Percentiles rank a stretch among this genome's conserved stretches.
Conservation (phyloP, 2,113 vertebrate genomes). For the Laticauda laticaudata region DNA sequence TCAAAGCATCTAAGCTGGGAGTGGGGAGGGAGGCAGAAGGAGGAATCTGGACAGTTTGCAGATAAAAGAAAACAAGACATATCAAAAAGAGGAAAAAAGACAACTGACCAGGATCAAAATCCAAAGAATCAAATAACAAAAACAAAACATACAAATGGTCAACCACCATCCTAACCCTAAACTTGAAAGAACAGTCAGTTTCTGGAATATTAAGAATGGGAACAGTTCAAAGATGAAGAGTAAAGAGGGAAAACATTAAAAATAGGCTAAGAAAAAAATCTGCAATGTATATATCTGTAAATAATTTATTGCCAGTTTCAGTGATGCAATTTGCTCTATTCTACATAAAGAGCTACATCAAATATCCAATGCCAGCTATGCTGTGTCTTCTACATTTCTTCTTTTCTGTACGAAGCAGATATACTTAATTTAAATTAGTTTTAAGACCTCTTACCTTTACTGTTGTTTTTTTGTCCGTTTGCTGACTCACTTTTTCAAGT, state of each 20-base stretch:
- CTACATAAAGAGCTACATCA: background rate
- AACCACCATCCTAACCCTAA: background rate
- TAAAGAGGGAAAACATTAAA: background rate
- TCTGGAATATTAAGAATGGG: background rate
- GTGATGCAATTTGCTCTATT: background rate
- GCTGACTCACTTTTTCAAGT: constrained; percentile 96
- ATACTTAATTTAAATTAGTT: background rate
- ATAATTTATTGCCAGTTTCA: background rate
- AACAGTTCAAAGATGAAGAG: background rate
- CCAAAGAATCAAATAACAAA: background rate
- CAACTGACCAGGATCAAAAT: background rate
- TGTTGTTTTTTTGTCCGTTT: constrained; percentile 95
- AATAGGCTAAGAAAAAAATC: background rate
- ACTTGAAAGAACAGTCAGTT: background rate
- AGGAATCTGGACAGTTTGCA: background rate
- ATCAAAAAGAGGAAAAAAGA: background rate
- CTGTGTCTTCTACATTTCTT: background rate
- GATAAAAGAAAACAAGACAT: background rate
- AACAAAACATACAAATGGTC: background rate
- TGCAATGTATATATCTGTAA: background rate
- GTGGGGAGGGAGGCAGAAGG: background rate
- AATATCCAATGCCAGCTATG: background rate
- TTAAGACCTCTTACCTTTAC: constrained; percentile 80
- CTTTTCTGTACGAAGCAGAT: background rate
- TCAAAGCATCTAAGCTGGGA: background rate